Conservation (phyloP, 2,797 vertebrate genomes). For the Coranthus polyacanthus region DNA sequence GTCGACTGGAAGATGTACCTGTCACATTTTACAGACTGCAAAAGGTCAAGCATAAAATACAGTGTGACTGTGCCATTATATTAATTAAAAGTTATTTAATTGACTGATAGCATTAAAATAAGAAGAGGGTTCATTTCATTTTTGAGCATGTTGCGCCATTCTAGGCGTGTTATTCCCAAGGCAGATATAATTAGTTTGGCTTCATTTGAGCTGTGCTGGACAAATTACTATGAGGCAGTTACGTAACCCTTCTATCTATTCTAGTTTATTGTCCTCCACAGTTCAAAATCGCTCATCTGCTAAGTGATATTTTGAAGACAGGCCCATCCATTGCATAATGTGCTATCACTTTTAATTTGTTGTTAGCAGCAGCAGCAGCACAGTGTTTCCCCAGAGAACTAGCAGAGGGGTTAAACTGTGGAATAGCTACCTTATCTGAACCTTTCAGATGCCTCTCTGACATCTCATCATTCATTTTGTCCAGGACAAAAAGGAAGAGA, state of each 20-base stretch:
- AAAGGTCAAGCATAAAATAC: conserved; percentile 84
- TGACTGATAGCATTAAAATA: conserved; percentile 5
- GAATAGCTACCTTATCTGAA: conserved; percentile 72
- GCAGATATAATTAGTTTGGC: conserved; percentile 7
- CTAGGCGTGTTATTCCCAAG: neutral
- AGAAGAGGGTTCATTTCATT: neutral
- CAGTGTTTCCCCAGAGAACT: conserved; percentile 33
- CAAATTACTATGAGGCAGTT: conserved; percentile 33
- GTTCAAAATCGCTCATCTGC: conserved; percentile 47
- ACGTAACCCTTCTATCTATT: conserved; percentile 40
- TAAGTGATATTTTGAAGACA: conserved; percentile 57
- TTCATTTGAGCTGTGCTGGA: conserved; percentile 36
- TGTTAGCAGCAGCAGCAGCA: conserved; percentile 35
- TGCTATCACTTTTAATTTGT: conserved; percentile 54
- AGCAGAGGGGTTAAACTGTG: conserved; percentile 41
- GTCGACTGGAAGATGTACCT: conserved; percentile 92
- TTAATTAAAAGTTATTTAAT: neutral
- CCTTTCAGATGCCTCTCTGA: conserved; percentile 71
- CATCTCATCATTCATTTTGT: conserved; percentile 73
- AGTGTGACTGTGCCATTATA: neutral
- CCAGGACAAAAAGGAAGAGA: conserved; percentile 93
- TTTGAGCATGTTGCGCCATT: neutral
- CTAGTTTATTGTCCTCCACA: conserved; percentile 54
- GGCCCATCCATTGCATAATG: conserved; percentile 54
- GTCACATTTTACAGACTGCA: conserved; percentile 93